Evolutionary conservation across 2,888 invertebrate species (phyloP), one percentile per base, ranked within the genome.

Genomic region (Stictocephala bisonia): DNA sequence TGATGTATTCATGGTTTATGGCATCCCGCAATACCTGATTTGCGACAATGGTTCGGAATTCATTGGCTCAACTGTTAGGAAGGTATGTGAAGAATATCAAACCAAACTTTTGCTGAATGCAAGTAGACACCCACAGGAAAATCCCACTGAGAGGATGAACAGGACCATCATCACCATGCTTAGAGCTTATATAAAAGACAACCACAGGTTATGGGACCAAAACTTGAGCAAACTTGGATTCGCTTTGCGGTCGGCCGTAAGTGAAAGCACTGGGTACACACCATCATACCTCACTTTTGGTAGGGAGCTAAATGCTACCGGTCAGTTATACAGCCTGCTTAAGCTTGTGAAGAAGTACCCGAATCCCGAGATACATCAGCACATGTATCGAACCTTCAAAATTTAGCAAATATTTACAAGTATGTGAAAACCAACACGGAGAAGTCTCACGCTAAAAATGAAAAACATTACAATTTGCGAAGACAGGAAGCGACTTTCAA

Each of bases 121-220:
- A 1, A 77, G 76, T 6, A 78, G 82, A 50, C 24, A 80, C 3
- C 78, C 80, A 0, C 82, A 83, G 40, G 80, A 79, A 3, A 83
- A 83, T 71, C 81, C 82, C 0, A 81, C 81, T 0, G 83, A 83
- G 73, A 27, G 82, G 11, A 74, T 79, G 0, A 83, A 83, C 69
- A 64, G 78, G 15, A 79, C 79, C 0, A 27, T 82, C 0, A 80
- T 81, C 58, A 82, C 81, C 0, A 82, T 83, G 80, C 79, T 83
- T 0, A 76, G 80, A 0, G 75, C 81, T 20, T 82, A 77, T 41
- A 78, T 81, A 3, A 73, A 76, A 0, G 53, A 73, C 0, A 75
- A 81, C 27, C 82, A 83, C 15, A 66, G 75, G 0, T 44, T 73
- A 0, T 81, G 81, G 80, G 80, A 79, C 31, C 24, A 76, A 9